Evolutionary conservation across 1,140 invertebrate genomes (phyloP), one percentile per base, ranked within the genome.

Genomic region (Megalonaias nervosa): DNA sequence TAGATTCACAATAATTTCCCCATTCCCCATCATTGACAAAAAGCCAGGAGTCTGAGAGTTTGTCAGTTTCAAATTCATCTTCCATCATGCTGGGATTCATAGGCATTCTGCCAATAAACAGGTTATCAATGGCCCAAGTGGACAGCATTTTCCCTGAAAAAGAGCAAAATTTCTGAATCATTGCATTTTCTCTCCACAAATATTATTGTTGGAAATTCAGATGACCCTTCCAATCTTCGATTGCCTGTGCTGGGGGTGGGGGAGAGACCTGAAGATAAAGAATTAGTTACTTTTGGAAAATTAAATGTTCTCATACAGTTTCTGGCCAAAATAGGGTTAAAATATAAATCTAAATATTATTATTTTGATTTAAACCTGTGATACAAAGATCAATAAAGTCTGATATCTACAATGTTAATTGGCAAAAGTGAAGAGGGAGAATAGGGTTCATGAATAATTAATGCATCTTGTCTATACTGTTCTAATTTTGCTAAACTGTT

Each of bases 71-170:
- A 83, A 92, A 91, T 69, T 88, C 84, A 62, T 91, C 91, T 68
- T 87, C 83, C 23, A 92, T 70, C 48, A 86, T 84, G 66, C 86
- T 88, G n/a, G 91, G 90, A 38, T 89, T 88, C 21, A 89, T 85
- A 4, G 86, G 74, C 86, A 90, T 88, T 26, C 89, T 84, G 9
- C 91, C 88, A 71, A 91, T 89, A 68, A 91, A 87, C 14, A 89
- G 76, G 81, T 91, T 91, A 82, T 92, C 92, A 60, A 92, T 81
- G n/a, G 90, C 87, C 92, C 92, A 92, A 48, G 86, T 83, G 48
- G 86, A 85, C 67, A 79, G 73, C 82, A 87, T 84, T 48, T 84
- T 81, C 57, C 88, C 88, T 89, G 72, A 1, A 81, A 59, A 65
- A 61, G 15, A 59, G 70, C 26, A 48, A 17, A 59, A 67, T 56